Evolutionary conservation across 2,113 vertebrate species (phyloP).

Genomic region (Notiomystis cincta): DNA sequence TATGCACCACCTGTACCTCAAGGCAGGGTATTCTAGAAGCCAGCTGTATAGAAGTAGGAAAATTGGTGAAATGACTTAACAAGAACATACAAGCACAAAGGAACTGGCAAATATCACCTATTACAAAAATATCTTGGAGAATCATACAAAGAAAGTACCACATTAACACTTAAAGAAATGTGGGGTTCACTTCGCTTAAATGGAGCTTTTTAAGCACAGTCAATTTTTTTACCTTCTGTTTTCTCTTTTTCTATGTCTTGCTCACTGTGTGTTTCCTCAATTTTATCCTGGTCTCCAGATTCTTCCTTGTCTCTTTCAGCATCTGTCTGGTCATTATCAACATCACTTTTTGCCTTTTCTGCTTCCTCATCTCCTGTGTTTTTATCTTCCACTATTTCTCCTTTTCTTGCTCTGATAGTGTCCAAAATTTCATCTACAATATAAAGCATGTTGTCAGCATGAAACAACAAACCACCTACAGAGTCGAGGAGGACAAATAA

Average conservation of each 20-base stretch:
- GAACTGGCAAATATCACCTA: background rate
- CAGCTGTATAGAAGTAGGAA: background rate
- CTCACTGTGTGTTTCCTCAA: slow-evolving; percentile 36
- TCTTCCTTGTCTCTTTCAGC: slow-evolving; percentile 63
- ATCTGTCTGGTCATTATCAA: slow-evolving; percentile 68
- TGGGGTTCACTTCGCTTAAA: background rate
- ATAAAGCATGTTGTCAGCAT: background rate
- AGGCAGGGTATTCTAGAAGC: background rate
- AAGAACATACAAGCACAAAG: background rate
- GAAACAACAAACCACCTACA: background rate
- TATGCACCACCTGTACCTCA: background rate
- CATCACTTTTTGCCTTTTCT: slow-evolving; percentile 74
- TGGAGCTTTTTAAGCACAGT: background rate
- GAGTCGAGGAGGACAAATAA: background rate
- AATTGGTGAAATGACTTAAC: background rate
- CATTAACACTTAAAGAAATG: background rate
- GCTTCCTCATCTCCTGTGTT: slow-evolving; percentile 74
- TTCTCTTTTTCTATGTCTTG: slow-evolving; percentile 69
- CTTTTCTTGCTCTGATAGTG: slow-evolving; percentile 77
- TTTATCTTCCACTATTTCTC: slow-evolving; percentile 82
- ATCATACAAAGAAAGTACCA: background rate
- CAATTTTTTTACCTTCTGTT: slow-evolving; percentile 73
- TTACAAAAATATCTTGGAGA: background rate
- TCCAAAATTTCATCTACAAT: slow-evolving; percentile 83
- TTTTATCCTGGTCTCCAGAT: slow-evolving; percentile 58